A percentile compares a stretch with the other conserved stretches of the same genome.
phyloP scores from a whole-genome alignment of 1,140 invertebrate genomes.

The Zophobas morio region DNA sequence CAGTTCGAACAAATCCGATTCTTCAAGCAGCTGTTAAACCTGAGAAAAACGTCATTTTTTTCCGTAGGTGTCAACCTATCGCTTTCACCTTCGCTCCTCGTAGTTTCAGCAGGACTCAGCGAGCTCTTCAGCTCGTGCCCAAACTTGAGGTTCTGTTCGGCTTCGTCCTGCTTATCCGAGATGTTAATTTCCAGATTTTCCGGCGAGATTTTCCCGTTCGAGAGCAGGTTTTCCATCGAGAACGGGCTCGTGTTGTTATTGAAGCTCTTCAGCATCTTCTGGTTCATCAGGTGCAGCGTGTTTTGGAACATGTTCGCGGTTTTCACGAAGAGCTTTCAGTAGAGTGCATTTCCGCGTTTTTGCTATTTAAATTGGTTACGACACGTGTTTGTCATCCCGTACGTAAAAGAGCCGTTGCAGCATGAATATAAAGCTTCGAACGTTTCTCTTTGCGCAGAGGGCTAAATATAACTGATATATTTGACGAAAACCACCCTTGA shows the following conservation, averaged over 20 bases:
- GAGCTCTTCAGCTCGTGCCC: conserved; percentile 38
- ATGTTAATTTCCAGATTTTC: conserved; percentile 59
- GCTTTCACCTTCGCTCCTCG: conserved; percentile 55
- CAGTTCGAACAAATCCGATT: conserved; percentile 65
- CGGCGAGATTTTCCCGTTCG: conserved; percentile 63
- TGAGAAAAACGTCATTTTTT: conserved; percentile 61
- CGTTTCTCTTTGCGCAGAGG: conserved; percentile 46
- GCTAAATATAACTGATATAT: conserved; percentile 59
- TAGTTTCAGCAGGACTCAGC: conserved; percentile 51
- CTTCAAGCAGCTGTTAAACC: conserved; percentile 63
- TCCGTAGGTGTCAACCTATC: conserved; percentile 56
- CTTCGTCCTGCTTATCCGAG: conserved; percentile 43
- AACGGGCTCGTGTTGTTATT: conserved; percentile 65
- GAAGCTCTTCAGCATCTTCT: conserved; percentile 64
- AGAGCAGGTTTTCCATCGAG: conserved; percentile 65
- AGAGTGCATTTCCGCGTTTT: neutral
- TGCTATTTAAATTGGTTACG: neutral
- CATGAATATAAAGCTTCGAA: conserved; percentile 42
- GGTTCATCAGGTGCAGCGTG: conserved; percentile 58
- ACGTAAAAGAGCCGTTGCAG: neutral
- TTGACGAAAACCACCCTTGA: conserved; percentile 60
- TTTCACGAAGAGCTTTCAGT: neutral
- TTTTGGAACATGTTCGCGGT: conserved; percentile 61
- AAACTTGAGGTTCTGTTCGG: conserved; percentile 32
- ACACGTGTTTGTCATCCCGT: neutral